phyloP scores from a whole-genome alignment of 2,113 vertebrate genomes.

The Oreocharis arfaki region DNA sequence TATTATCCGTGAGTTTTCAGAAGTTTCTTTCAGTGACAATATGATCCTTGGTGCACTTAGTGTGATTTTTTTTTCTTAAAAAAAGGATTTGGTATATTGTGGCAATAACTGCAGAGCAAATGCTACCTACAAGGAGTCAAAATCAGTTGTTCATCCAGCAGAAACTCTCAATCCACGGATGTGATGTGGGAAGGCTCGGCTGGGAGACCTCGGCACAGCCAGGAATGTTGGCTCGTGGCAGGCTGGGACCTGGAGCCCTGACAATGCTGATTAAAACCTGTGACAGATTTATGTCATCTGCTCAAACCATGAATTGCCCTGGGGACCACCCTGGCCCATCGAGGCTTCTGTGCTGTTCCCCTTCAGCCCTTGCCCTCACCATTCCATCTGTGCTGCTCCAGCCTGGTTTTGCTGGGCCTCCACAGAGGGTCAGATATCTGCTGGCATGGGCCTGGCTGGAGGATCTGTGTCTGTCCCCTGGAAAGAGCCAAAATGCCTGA shows the following conservation, averaged over 20 bases:
- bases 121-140: not conserved
- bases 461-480: accelerated
- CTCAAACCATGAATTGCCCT: not conserved
- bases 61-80: not conserved
- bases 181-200: not conserved
- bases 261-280: not conserved
- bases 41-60: not conserved
- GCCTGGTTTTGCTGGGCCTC: accelerated
- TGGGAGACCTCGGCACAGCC: not conserved
- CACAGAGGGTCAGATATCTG: accelerated
- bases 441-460: accelerated
- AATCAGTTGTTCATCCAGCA: constrained; percentile 43
- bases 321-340: not conserved
- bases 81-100: constrained; percentile 33
- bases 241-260: not conserved
- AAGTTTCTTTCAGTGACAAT: constrained; percentile 3
- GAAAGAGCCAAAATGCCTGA: not conserved
- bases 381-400: accelerated
- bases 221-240: not conserved
- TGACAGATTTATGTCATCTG: not conserved
- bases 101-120: constrained; percentile 23
- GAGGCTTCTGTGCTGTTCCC: accelerated
- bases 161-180: not conserved
- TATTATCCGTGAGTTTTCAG: constrained; percentile 32
- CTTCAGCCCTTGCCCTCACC: not conserved